phyloP scores from a whole-genome alignment of 2,113 vertebrate genomes.

The Pomatostomus ruficeps region DNA sequence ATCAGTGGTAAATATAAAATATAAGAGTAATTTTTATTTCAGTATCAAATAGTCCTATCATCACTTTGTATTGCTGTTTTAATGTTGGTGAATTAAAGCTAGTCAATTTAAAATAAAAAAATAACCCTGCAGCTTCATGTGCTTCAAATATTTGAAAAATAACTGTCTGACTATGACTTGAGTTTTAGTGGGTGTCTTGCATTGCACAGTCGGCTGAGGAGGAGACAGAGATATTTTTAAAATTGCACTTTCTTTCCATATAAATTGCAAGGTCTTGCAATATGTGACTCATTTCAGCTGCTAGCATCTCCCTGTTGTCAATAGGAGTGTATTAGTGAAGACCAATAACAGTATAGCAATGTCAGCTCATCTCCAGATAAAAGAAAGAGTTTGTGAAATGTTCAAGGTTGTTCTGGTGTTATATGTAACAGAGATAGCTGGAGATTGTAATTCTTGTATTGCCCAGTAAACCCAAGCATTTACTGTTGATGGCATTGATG shows the following conservation, averaged over 20 bases:
- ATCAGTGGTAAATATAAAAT: neutral
- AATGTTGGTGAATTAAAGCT: neutral
- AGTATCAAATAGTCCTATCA: neutral
- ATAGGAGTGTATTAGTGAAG: neutral
- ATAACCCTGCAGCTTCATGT: neutral
- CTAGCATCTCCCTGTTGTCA: neutral
- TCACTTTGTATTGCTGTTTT: neutral
- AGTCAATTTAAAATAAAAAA: neutral
- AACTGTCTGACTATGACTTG: neutral
- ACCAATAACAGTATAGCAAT: neutral
- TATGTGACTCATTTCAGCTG: neutral
- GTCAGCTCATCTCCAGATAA: neutral
- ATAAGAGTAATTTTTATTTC: neutral
- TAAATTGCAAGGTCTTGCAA: neutral
- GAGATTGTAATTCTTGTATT: neutral
- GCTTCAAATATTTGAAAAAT: neutral
- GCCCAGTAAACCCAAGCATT: neutral
- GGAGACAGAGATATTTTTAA: neutral
- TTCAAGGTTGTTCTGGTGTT: constrained; percentile 6
- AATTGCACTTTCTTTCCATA: neutral
- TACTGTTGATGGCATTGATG: neutral
- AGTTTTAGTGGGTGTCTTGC: neutral
- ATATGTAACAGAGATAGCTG: neutral
- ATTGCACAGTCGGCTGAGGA: neutral
- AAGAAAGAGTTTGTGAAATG: neutral